Conservation (phyloP, 2,888 invertebrate species). For the Papilio gigon region DNA sequence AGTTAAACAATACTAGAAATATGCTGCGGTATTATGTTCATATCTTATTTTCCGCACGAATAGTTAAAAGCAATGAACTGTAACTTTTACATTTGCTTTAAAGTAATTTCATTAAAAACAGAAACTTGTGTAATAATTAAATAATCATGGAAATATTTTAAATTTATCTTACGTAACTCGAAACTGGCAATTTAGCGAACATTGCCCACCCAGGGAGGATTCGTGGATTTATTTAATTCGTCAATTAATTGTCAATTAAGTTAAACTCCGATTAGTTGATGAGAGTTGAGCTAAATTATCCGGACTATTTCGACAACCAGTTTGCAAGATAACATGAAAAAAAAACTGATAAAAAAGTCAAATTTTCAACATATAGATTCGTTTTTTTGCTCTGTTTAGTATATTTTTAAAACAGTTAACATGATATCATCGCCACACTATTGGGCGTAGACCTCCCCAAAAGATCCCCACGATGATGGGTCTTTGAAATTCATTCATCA, state of each 20-base stretch:
- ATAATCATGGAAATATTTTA: conserved; percentile 1
- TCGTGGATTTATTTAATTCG: conserved; percentile 1
- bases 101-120: not conserved
- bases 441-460: too few relatives aligned
- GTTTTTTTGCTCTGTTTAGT: too few relatives aligned
- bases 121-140: not conserved
- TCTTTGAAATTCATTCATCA: too few relatives aligned
- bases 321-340: not conserved
- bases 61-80: not conserved
- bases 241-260: conserved; percentile 17
- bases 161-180: conserved; percentile 16
- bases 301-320: not conserved
- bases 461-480: too few relatives aligned
- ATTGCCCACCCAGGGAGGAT: not conserved
- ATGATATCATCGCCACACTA: too few relatives aligned
- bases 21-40: not conserved
- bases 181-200: conserved; percentile 5
- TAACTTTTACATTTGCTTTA: not conserved
- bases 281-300: conserved; percentile 3
- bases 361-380: not conserved
- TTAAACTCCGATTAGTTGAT: conserved; percentile 5
- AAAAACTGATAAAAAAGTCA: not conserved
- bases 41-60: not conserved
- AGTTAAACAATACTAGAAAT: not conserved
- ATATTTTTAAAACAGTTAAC: too few relatives aligned